Conservation (phyloP, 1,140 invertebrate genomes). For the Drosophila nigrodunni region DNA sequence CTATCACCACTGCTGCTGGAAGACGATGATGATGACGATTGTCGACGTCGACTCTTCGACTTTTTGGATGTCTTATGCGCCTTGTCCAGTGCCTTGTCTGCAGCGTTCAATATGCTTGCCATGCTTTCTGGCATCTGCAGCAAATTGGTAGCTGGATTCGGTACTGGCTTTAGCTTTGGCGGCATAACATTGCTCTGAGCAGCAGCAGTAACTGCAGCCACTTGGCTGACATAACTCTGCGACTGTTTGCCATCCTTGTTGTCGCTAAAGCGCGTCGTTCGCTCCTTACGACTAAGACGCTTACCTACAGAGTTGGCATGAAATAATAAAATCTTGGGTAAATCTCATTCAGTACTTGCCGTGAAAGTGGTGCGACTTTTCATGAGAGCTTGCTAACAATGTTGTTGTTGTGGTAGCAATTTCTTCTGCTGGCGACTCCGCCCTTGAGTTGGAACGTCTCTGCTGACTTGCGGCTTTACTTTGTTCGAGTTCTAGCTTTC, state of each 20-base stretch:
- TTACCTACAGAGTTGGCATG: slow-evolving; percentile 50
- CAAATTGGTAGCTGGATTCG: slow-evolving; percentile 70
- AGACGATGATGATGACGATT: slow-evolving; percentile 57
- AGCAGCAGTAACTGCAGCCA: slow-evolving; percentile 43
- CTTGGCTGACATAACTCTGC: slow-evolving; percentile 61
- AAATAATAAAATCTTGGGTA: neutral
- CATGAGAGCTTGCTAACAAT: slow-evolving; percentile 31
- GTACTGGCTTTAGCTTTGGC: slow-evolving; percentile 58
- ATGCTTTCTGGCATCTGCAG: slow-evolving; percentile 72
- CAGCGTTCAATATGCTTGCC: slow-evolving; percentile 61
- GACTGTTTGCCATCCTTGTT: slow-evolving; percentile 75
- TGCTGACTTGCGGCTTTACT: slow-evolving; percentile 29
- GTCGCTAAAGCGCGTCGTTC: slow-evolving; percentile 80
- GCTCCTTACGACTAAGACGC: slow-evolving; percentile 71
- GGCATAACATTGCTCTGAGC: slow-evolving; percentile 22
- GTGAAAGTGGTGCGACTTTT: slow-evolving; percentile 69
- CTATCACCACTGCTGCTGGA: slow-evolving; percentile 50
- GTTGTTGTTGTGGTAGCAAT: neutral
- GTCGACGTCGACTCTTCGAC: slow-evolving; percentile 44
- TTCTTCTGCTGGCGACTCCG: slow-evolving; percentile 25
- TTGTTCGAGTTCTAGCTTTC: slow-evolving; percentile 53
- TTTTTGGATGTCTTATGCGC: slow-evolving; percentile 57
- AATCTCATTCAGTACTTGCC: slow-evolving; percentile 38
- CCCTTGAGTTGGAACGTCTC: neutral
- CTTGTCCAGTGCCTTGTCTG: slow-evolving; percentile 67